These are phyloP conservation scores for Amphipoea oculea DNA, from an alignment of 2,888 invertebrate species.

Conservation along the genomic window DNA sequence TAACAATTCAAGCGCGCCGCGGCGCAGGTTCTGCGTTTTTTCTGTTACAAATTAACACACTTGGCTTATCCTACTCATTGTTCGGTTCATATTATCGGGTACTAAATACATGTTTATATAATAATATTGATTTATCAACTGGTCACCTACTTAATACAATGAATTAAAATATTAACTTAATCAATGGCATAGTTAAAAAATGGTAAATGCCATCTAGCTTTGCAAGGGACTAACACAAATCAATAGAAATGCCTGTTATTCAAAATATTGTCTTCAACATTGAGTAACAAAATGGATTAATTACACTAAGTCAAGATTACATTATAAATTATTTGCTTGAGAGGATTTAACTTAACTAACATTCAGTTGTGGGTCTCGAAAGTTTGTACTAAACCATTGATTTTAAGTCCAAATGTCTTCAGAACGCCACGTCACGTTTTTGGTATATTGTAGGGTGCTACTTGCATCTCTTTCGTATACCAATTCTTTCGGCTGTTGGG, in stretches of 20 bases:
- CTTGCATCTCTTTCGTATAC: constrained; percentile 13
- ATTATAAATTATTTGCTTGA: constrained; percentile 61
- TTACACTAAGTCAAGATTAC: constrained; percentile 60
- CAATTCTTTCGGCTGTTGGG: constrained; percentile 30
- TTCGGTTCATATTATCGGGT: constrained; percentile 39
- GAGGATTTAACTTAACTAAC: constrained; percentile 52
- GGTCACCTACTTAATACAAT: constrained; percentile 50
- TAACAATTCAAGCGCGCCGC: constrained; percentile 15
- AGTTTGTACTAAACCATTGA: constrained; percentile 70
- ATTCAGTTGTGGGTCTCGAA: constrained; percentile 49
- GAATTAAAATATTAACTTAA: constrained; percentile 50
- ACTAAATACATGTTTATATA: constrained; percentile 37
- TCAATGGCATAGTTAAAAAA: constrained; percentile 60
- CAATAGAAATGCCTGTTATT: constrained; percentile 61
- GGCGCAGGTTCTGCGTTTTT: neutral
- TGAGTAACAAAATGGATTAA: constrained; percentile 58
- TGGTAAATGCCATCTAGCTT: constrained; percentile 59
- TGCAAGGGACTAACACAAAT: constrained; percentile 52
- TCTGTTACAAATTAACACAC: constrained; percentile 44
- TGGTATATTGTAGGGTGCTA: constrained; percentile 36
- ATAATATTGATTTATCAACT: constrained; percentile 56
- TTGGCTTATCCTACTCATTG: constrained; percentile 58
- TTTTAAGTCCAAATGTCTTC: constrained; percentile 53
- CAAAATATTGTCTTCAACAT: constrained; percentile 50
- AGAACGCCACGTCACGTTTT: constrained; percentile 30